A percentile compares a stretch with the other conserved stretches of the same genome.
Evolutionary conservation across 2,888 invertebrate genomes (phyloP).

Genomic region (Ophraella communa): DNA sequence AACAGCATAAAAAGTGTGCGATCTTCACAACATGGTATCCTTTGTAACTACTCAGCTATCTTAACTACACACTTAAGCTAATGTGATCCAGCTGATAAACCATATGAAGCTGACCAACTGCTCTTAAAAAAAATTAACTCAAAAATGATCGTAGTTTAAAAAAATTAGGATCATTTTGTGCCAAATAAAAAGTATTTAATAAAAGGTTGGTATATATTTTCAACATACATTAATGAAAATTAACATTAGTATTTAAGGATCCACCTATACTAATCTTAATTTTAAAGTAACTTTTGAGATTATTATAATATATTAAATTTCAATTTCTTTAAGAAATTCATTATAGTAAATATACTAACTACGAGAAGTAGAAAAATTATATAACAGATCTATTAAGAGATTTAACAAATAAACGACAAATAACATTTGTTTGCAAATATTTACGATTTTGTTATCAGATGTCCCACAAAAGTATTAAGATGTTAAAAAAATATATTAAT

Average conservation of each 20-base stretch:
- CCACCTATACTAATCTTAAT: not conserved
- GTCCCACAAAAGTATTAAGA: not conserved
- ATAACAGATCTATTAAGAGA: slow-evolving; percentile 21
- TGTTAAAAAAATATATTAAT: too few species aligned
- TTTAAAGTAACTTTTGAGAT: not conserved
- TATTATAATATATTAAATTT: not conserved
- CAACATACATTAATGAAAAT: not conserved
- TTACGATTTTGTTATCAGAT: slow-evolving; percentile 1
- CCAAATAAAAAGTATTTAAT: too few species aligned
- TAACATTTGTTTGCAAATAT: slow-evolving; percentile 5
- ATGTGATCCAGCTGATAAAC: too few species aligned
- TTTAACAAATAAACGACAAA: slow-evolving; percentile 3
- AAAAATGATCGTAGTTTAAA: too few species aligned
- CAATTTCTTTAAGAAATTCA: not conserved
- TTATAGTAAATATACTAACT: slow-evolving; percentile 27
- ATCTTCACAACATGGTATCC: too few species aligned
- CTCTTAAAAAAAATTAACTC: too few species aligned
- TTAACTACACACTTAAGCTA: too few species aligned
- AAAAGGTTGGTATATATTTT: not conserved
- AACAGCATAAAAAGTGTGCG: too few species aligned
- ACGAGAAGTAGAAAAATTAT: slow-evolving; percentile 14
- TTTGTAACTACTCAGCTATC: too few species aligned
- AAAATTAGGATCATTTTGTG: not conserved
- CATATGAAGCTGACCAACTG: too few species aligned
- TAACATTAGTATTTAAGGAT: not conserved